A percentile compares a stretch with the other conserved stretches of the same genome.
phyloP scores from a whole-genome alignment of 2,888 invertebrate species.

The Dryadula phaetusa region DNA sequence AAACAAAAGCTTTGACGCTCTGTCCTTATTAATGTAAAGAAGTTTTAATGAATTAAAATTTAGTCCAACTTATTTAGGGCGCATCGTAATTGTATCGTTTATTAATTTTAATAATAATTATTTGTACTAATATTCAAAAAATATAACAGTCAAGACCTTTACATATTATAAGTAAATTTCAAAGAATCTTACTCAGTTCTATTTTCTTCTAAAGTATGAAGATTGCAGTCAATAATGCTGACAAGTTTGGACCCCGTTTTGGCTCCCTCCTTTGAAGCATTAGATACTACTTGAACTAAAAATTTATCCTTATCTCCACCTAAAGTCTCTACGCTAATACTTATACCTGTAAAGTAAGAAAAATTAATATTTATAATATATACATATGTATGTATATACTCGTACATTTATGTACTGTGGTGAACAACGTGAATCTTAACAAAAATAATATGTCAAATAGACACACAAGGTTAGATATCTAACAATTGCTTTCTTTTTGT shows the following conservation, averaged over 20 bases:
- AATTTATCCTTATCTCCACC: conserved; percentile 81
- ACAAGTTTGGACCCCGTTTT: conserved; percentile 85
- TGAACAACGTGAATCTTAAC: neutral
- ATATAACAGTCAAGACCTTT: neutral
- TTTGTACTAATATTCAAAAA: neutral
- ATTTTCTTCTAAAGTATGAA: conserved; percentile 87
- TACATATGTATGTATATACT: no score
- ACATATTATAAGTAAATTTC: neutral
- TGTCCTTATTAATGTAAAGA: conserved; percentile 12
- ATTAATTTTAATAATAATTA: neutral
- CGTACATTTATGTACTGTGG: no score
- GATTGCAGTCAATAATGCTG: conserved; percentile 83
- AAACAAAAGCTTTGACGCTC: conserved; percentile 12
- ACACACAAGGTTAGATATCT: neutral
- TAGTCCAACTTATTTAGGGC: conserved; percentile 13
- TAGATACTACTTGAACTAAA: conserved; percentile 85
- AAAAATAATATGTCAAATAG: neutral
- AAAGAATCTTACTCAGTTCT: conserved; percentile 77
- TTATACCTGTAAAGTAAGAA: conserved; percentile 61
- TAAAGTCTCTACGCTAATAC: conserved; percentile 72
- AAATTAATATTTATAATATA: no score
- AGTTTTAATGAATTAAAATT: conserved; percentile 18
- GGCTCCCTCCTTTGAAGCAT: conserved; percentile 82
- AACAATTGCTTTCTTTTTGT: neutral
- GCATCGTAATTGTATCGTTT: neutral